Base-by-base conservation (phyloP, 64 coral and sea anemone species). In the Orbicella faveolata region DNA sequence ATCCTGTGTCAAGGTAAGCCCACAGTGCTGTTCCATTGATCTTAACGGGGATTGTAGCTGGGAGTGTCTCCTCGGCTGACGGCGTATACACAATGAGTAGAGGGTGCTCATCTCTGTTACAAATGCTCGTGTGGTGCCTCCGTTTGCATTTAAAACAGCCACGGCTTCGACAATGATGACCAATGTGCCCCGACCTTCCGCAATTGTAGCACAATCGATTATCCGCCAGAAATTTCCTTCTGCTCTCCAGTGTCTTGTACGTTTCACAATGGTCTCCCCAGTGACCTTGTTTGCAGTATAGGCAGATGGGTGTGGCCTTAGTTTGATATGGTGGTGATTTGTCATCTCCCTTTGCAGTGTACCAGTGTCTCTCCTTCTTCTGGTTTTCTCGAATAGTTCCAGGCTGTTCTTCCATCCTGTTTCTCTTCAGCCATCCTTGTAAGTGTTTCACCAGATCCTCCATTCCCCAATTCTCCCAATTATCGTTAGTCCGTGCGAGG, bases 401-500 rank as follows among this genome's bases (percentile, higher is more conserved):
- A 36, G 67, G 69, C 36, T 78, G 73, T 74, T 96, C 95, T 61
- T 52, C 88, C 20, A 77, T 54, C 39, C 51, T 89, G 84, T 91
- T 88, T 18, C 92, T 81, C 74, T 83, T 93, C 23, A 96, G 69
- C 94, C 94, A 96, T 75, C 73, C 69, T 54, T 96, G 90, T 12
- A 96, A 1, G 25, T 63, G 7, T 18, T 89, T 61, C 20, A 96
- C 78, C 16, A 96, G 30, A 35, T 74, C 66, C 25, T 84, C 87
- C 94, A 96, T 96, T 1, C 68, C 36, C 95, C 91, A 98, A 52
- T 84, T 75, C 85, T 98, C 92, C 92, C 95, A 98, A 70, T 77
- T 79, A 19, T 98, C 95, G 81, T 97, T 89, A 26, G 68, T 79
- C 13, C 78, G 81, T 33, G 91, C 70, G 19, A 96, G 76, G 52